Conservation (phyloP, 2,113 vertebrate species). For the Eulemur macaco region DNA sequence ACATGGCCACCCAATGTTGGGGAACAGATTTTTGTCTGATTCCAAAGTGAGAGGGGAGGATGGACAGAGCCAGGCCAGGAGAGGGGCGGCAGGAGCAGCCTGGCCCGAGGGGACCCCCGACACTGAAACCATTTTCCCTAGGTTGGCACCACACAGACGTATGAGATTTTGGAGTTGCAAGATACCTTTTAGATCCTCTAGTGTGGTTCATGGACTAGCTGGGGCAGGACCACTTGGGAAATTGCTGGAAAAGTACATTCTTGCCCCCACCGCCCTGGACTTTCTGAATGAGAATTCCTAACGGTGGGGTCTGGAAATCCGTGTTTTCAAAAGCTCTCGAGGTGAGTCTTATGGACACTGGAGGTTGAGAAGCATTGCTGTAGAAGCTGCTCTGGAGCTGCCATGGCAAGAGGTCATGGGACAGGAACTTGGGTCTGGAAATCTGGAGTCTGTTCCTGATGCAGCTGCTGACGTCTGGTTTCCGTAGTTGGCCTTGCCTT, state of each 20-base stretch:
- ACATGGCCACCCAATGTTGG: not conserved
- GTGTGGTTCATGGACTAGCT: not conserved
- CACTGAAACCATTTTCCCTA: not conserved
- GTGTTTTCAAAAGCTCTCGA: not conserved
- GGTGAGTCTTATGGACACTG: fast-evolving
- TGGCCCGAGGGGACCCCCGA: not conserved
- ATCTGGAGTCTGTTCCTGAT: not conserved
- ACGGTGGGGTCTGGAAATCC: not conserved
- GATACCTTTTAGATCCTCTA: not conserved
- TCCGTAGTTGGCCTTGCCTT: not conserved
- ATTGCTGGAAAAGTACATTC: not conserved
- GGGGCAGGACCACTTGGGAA: not conserved
- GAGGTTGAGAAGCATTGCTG: not conserved
- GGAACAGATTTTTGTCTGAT: not conserved
- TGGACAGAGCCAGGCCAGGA: not conserved
- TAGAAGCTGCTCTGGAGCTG: not conserved
- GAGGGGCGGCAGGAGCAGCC: not conserved
- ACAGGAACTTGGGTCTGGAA: not conserved
- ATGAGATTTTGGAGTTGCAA: not conserved
- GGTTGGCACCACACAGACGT: not conserved
- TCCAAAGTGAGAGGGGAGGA: not conserved
- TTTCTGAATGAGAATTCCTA: not conserved
- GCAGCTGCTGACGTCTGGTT: not conserved
- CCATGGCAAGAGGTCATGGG: not conserved
- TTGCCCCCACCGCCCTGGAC: no score